These are phyloP conservation scores for Pterois miles DNA, from an alignment of 2,797 vertebrate species.

Conservation along the genomic window DNA sequence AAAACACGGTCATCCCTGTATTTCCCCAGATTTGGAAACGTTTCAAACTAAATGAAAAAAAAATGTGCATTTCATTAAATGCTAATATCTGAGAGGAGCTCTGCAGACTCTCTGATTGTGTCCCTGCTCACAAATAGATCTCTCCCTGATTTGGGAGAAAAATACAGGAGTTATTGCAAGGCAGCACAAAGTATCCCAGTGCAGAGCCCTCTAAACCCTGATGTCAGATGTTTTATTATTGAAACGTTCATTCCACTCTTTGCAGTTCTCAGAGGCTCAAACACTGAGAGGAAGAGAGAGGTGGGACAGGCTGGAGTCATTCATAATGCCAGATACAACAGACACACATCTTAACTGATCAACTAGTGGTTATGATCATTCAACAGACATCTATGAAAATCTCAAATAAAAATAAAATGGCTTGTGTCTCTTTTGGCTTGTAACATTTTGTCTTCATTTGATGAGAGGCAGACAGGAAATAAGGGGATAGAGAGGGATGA, in stretches of 20 bases:
- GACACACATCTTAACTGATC: constrained; percentile 7
- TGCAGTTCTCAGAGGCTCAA: constrained; percentile 53
- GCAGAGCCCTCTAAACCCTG: constrained; percentile 77
- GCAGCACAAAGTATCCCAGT: constrained; percentile 74
- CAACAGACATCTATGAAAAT: background rate
- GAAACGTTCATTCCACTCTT: constrained; percentile 46
- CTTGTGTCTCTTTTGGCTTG: background rate
- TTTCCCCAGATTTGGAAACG: constrained; percentile 87
- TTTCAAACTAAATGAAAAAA: constrained; percentile 88
- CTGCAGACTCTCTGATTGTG: constrained; percentile 59
- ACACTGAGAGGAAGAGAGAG: constrained; percentile 27
- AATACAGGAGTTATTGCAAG: constrained; percentile 80
- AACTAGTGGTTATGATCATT: background rate
- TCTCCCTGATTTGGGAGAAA: constrained; percentile 56
- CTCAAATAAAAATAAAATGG: background rate
- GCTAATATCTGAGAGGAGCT: constrained; percentile 89
- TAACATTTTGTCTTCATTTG: background rate
- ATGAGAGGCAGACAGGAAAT: constrained; percentile 46
- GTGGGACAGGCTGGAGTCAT: constrained; percentile 46
- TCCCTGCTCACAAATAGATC: constrained; percentile 53
- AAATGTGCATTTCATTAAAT: constrained; percentile 98
- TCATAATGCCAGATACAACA: constrained; percentile 34
- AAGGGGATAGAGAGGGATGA: constrained; percentile 7
- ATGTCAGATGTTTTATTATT: constrained; percentile 81
- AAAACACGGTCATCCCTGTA: constrained; percentile 87